Conservation (phyloP, 2,113 vertebrate species). For the Cyprichromis sp. region DNA sequence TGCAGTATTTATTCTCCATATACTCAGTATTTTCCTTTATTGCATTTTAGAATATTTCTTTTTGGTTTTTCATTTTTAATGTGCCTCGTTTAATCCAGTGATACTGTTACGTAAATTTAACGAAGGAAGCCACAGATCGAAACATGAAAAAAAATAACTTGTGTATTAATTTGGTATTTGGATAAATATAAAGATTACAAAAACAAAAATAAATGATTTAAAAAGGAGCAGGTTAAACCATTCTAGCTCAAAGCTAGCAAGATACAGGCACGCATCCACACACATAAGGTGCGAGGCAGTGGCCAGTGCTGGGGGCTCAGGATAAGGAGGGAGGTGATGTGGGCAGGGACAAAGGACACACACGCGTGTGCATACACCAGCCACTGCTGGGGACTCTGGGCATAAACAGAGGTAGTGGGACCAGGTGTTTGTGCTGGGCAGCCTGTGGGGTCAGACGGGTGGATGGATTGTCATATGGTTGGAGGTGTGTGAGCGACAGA, state of each 20-base stretch:
- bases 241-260: neutral
- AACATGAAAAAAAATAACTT: neutral
- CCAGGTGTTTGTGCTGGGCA: constrained; percentile 57
- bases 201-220: neutral
- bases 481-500: constrained; percentile 42
- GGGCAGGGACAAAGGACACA: constrained; percentile 8
- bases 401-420: constrained; percentile 30
- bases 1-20: neutral
- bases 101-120: neutral
- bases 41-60: neutral
- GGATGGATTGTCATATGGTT: constrained; percentile 41
- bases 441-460: constrained; percentile 48
- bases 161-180: neutral
- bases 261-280: neutral
- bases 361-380: neutral
- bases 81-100: neutral
- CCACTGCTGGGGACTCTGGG: constrained; percentile 16
- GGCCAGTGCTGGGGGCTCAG: constrained; percentile 20
- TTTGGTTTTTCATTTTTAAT: neutral
- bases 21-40: neutral
- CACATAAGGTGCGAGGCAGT: neutral
- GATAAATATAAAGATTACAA: neutral
- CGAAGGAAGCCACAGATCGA: neutral
- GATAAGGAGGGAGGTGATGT: constrained; percentile 26
- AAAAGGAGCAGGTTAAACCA: neutral